phyloP scores from a whole-genome alignment of 2,888 invertebrate species.

The Spatulosminthurus flaviceps region DNA sequence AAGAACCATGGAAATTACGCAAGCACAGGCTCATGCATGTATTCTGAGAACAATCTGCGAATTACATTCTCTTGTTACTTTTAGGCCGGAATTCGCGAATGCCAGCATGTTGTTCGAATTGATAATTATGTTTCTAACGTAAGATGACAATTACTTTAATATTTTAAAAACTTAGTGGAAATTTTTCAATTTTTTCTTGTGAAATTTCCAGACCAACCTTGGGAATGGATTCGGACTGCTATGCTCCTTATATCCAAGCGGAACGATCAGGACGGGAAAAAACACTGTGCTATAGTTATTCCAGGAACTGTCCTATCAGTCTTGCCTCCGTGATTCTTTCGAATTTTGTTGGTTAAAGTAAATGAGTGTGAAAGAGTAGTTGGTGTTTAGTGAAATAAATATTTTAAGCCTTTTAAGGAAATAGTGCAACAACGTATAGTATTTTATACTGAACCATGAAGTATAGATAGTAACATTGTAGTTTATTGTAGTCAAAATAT shows the following conservation, averaged over 20 bases:
- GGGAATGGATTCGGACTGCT: constrained; percentile 48
- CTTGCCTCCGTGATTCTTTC: constrained; percentile 28
- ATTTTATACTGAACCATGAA: too few species aligned
- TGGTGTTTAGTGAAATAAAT: too few species aligned
- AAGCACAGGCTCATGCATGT: constrained; percentile 49
- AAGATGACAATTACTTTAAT: constrained; percentile 29
- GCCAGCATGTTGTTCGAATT: constrained; percentile 52
- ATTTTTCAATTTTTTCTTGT: constrained; percentile 4
- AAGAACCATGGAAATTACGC: constrained; percentile 41
- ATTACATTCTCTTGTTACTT: constrained; percentile 48
- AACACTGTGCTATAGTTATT: constrained; percentile 37
- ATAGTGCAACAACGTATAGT: too few species aligned
- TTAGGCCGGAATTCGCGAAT: constrained; percentile 47
- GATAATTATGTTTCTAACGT: constrained; percentile 52
- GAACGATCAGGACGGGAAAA: constrained; percentile 46
- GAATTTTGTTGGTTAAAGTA: constrained; percentile 40
- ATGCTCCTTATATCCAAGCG: constrained; percentile 46
- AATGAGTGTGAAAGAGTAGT: too few species aligned
- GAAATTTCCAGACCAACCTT: constrained; percentile 53
- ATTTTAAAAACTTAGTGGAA: neutral
- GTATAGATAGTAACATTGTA: too few species aligned
- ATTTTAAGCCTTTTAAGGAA: too few species aligned
- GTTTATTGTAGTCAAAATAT: too few species aligned
- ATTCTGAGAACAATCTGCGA: constrained; percentile 55
- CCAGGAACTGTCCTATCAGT: constrained; percentile 37